Evolutionary conservation across 2,113 vertebrate species (phyloP).

Genomic region (Trichechus manatus): DNA sequence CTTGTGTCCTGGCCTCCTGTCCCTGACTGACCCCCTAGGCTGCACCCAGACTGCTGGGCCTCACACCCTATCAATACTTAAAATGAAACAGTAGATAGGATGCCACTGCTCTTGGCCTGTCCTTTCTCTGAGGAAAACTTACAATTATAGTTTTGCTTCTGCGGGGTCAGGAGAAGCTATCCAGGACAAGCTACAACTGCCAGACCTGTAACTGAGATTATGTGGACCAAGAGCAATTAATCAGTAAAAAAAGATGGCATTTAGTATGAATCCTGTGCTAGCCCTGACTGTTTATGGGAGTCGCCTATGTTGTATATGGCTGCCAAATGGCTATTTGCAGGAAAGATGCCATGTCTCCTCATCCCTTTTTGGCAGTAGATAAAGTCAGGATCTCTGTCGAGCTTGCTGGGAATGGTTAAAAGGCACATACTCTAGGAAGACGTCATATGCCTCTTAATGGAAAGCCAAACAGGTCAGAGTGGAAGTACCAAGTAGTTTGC

Average conservation of each 20-base stretch:
- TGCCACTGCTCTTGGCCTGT: neutral
- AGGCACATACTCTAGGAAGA: neutral
- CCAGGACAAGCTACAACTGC: neutral
- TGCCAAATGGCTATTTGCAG: neutral
- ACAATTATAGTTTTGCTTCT: constrained; percentile 28
- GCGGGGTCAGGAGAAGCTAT: constrained; percentile 28
- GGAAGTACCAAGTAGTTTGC: neutral
- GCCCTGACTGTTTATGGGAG: neutral
- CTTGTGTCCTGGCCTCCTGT: neutral
- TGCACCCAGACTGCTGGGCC: neutral
- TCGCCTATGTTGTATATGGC: neutral
- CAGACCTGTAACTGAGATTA: neutral
- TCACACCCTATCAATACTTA: neutral
- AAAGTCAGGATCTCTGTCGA: constrained; percentile 8
- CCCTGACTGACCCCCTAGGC: neutral
- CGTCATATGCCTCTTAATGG: constrained; percentile 20
- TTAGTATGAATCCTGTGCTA: neutral
- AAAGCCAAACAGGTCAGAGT: constrained; percentile 66
- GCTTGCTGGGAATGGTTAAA: neutral
- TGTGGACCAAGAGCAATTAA: constrained; percentile 19
- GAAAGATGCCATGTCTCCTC: neutral
- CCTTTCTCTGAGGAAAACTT: constrained; percentile 16
- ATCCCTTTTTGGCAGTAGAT: neutral
- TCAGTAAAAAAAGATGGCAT: constrained; percentile 10
- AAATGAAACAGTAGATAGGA: constrained; percentile 16